Percentiles rank a stretch among this genome's conserved stretches.
Evolutionary conservation across 1,140 invertebrate genomes (phyloP).

Genomic region (Formica selysi): DNA sequence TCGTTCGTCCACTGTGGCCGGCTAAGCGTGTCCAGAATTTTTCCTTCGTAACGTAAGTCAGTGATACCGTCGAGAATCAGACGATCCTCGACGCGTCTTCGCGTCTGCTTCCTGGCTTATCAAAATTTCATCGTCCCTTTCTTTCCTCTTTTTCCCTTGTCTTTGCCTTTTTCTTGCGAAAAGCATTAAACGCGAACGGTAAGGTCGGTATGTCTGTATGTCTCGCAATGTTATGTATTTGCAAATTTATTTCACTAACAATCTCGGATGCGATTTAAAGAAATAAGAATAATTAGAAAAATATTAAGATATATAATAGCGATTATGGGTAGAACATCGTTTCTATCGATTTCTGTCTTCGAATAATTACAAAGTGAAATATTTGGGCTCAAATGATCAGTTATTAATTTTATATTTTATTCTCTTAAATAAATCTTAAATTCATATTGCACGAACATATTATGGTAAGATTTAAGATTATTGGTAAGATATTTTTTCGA

Average conservation of each 20-base stretch:
- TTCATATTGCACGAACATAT: too few species aligned
- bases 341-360: background rate
- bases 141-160: fast-evolving
- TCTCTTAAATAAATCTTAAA: background rate
- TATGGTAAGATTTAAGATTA: too few species aligned
- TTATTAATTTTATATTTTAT: background rate
- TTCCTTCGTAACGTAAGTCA: conserved; percentile 66
- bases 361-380: background rate
- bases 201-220: background rate
- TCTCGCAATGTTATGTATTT: background rate
- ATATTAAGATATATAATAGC: background rate
- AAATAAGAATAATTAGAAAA: too few species aligned
- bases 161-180: background rate
- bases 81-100: conserved; percentile 37
- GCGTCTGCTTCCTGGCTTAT: conserved; percentile 36
- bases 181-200: background rate
- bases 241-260: background rate
- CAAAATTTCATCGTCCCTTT: conserved; percentile 43
- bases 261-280: conserved; percentile 16
- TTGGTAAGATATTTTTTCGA: too few species aligned
- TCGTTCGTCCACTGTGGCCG: conserved; percentile 73
- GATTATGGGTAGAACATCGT: background rate
- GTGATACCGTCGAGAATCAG: conserved; percentile 68
- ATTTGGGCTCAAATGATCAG: background rate
- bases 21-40: conserved; percentile 75